Evolutionary conservation across 1,140 invertebrate genomes (phyloP).

Genomic region (Drosophila bocqueti): DNA sequence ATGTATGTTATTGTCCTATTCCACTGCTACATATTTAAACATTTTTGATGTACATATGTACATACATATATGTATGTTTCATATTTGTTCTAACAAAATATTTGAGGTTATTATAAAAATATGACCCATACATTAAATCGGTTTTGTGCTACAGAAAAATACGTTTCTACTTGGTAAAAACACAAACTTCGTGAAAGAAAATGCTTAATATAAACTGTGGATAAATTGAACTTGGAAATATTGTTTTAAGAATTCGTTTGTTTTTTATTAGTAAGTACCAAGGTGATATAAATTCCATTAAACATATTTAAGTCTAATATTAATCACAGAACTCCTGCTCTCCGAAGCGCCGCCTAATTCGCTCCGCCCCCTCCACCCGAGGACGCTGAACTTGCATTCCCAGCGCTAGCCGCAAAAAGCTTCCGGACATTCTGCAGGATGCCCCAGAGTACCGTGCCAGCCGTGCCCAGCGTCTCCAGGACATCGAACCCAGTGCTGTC

Average conservation of each 20-base stretch:
- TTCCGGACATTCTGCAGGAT: conserved; percentile 64
- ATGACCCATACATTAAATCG: no score
- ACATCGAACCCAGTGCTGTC: conserved; percentile 75
- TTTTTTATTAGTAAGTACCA: conserved; percentile 56
- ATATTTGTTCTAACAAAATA: no score
- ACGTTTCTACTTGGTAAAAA: neutral
- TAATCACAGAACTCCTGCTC: conserved; percentile 68
- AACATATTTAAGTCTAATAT: conserved; percentile 44
- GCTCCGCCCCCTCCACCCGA: conserved; percentile 61
- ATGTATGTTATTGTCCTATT: no score
- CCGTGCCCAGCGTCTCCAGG: conserved; percentile 65
- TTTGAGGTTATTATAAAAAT: no score
- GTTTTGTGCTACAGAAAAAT: neutral
- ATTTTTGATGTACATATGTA: no score
- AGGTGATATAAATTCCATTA: conserved; percentile 14
- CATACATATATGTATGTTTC: no score
- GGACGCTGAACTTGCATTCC: conserved; percentile 65
- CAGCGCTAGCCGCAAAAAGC: conserved; percentile 72
- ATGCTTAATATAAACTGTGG: neutral
- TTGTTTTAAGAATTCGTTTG: conserved; percentile 26
- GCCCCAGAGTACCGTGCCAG: conserved; percentile 54
- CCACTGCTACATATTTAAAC: no score
- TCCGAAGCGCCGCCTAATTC: neutral
- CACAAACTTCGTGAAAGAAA: neutral
- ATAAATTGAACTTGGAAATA: neutral